phyloP scores from a whole-genome alignment of 2,888 invertebrate species.

The Drosophila greeni region DNA sequence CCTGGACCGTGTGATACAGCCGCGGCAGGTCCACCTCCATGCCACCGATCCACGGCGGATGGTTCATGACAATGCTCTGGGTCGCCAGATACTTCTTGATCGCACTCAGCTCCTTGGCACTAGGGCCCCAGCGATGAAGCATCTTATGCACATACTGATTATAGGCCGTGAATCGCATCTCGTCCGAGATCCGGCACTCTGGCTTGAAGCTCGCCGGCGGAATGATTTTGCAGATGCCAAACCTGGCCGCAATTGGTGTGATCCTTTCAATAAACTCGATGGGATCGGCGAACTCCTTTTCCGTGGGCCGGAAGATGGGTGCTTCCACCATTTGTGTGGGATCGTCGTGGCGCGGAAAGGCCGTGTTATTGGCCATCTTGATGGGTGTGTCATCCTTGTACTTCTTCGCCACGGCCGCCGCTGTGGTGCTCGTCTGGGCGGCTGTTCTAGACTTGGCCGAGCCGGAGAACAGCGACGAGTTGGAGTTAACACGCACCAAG shows the following conservation, averaged over 20 bases:
- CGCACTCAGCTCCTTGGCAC: conserved; percentile 89
- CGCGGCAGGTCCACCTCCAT: conserved; percentile 93
- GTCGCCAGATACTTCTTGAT: conserved; percentile 89
- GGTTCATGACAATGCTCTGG: conserved; percentile 86
- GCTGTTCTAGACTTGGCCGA: conserved; percentile 76
- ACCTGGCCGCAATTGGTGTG: conserved; percentile 86
- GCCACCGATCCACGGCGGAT: conserved; percentile 91
- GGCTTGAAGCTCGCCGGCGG: conserved; percentile 89
- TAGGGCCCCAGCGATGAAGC: conserved; percentile 93
- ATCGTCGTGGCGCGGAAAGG: conserved; percentile 79
- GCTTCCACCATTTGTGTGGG: conserved; percentile 84
- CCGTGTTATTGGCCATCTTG: conserved; percentile 79
- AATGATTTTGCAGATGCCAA: conserved; percentile 92
- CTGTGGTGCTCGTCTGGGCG: conserved; percentile 43
- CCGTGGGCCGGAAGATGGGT: conserved; percentile 88
- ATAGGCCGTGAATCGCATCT: conserved; percentile 90
- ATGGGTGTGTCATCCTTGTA: conserved; percentile 78
- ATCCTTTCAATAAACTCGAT: conserved; percentile 90
- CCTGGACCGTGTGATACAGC: conserved; percentile 90
- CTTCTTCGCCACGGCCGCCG: conserved; percentile 75
- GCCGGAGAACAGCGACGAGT: conserved; percentile 77
- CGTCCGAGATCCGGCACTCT: conserved; percentile 89
- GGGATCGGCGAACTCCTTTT: conserved; percentile 92
- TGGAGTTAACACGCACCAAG: conserved; percentile 78
- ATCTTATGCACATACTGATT: conserved; percentile 95